These are phyloP conservation scores for Zonitis immaculata DNA, from an alignment of 2,888 invertebrate genomes.

Conservation along the genomic window DNA sequence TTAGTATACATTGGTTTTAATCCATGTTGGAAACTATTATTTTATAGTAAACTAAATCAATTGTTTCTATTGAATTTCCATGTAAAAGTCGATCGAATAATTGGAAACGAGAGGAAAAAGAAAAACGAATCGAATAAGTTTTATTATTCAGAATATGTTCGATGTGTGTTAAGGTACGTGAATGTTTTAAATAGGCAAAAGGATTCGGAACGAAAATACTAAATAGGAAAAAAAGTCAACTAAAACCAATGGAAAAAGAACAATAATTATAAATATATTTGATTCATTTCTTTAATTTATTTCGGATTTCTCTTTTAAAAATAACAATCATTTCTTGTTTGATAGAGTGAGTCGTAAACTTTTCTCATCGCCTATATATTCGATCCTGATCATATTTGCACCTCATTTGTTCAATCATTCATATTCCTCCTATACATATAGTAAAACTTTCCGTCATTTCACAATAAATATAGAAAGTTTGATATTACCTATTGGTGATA, in stretches of 20 bases:
- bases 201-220: not conserved
- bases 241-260: slow-evolving; percentile 3
- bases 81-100: not conserved
- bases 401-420: too few species aligned
- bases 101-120: not conserved
- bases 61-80: not conserved
- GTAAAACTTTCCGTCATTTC: too few species aligned
- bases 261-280: slow-evolving; percentile 19
- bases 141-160: slow-evolving; percentile 27
- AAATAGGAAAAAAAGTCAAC: slow-evolving; percentile 6
- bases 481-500: too few species aligned
- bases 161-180: slow-evolving; percentile 23
- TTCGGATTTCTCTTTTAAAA: not conserved
- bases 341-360: too few species aligned
- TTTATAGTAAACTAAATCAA: not conserved
- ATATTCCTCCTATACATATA: too few species aligned
- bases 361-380: too few species aligned
- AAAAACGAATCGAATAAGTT: slow-evolving; percentile 18
- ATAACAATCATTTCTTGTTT: too few species aligned
- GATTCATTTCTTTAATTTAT: slow-evolving; percentile 21
- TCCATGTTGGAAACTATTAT: not conserved
- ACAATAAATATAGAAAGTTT: too few species aligned
- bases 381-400: too few species aligned
- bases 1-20: not conserved
- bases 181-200: slow-evolving; percentile 15